Conservation (phyloP, 2,797 vertebrate genomes). For the Gephyroberyx darwinii region DNA sequence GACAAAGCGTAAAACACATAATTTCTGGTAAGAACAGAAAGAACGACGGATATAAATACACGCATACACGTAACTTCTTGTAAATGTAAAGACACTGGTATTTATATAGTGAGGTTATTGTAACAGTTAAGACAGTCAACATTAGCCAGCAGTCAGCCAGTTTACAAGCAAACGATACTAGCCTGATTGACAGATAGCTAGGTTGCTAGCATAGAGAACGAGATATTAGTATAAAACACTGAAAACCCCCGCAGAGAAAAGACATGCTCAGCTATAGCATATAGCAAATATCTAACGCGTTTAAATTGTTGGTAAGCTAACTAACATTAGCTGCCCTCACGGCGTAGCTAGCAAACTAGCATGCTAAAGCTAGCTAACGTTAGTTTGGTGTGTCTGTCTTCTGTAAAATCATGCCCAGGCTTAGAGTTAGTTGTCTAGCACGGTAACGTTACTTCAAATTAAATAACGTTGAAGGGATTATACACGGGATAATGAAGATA, state of each 20-base stretch:
- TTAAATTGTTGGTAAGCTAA: slow-evolving; percentile 8
- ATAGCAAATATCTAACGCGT: not conserved
- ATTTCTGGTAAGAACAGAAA: slow-evolving; percentile 71
- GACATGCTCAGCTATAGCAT: rapidly evolving
- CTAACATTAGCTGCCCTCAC: slow-evolving; percentile 31
- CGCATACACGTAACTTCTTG: not conserved
- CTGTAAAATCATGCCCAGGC: slow-evolving; percentile 6
- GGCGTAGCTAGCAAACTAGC: slow-evolving; percentile 39
- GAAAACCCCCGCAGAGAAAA: rapidly evolving
- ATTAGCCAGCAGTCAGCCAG: slow-evolving; percentile 56
- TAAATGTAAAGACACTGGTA: not conserved
- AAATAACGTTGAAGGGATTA: too few relatives aligned
- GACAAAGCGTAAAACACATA: slow-evolving; percentile 46
- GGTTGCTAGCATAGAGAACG: not conserved
- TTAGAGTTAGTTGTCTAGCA: not conserved
- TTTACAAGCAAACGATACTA: slow-evolving; percentile 61
- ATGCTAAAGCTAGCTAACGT: slow-evolving; percentile 50
- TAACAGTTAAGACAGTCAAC: slow-evolving; percentile 30
- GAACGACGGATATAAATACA: not conserved
- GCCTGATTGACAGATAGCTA: slow-evolving; percentile 36
- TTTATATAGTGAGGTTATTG: slow-evolving; percentile 7
- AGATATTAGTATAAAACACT: not conserved
- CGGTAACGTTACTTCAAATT: too few relatives aligned
- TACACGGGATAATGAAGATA: not conserved
- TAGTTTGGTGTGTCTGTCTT: slow-evolving; percentile 30